Percentiles rank a stretch among this genome's conserved stretches.
Conservation (phyloP, 2,113 vertebrate species). For the Osmerus eperlanus region DNA sequence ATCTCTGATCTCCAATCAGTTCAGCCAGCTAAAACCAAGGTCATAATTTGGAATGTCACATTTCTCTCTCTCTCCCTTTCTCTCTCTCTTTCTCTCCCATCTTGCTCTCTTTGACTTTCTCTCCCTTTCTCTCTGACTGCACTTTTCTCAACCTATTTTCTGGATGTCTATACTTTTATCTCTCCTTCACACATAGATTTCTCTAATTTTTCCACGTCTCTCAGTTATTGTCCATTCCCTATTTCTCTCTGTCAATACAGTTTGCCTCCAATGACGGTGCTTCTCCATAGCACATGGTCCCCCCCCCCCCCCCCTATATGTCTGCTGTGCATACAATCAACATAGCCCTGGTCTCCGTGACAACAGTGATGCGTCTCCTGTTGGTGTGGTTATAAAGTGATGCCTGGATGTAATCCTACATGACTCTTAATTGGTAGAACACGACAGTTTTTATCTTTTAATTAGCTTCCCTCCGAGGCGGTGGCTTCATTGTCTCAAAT, state of each 20-base stretch:
- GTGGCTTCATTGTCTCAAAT: conserved; percentile 1
- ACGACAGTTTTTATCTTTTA: not conserved
- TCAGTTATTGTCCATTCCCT: not conserved
- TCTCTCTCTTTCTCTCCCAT: conserved; percentile 18
- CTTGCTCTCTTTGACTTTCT: not conserved
- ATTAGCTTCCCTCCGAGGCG: not conserved
- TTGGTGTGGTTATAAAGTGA: not conserved
- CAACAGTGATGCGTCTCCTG: not conserved
- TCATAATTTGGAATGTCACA: conserved; percentile 48
- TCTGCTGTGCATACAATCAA: too few relatives aligned
- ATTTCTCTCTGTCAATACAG: not conserved
- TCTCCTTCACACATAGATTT: conserved; percentile 15
- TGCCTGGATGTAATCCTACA: not conserved
- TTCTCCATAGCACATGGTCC: too few relatives aligned
- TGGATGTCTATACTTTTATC: not conserved
- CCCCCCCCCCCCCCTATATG: not conserved
- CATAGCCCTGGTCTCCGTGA: not conserved
- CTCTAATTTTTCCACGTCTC: not conserved
- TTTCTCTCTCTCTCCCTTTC: conserved; percentile 26
- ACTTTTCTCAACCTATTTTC: not conserved
- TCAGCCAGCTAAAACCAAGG: conserved; percentile 55
- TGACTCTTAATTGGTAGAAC: conserved; percentile 2
- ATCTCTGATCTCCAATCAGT: conserved; percentile 65
- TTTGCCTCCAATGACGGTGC: not conserved
- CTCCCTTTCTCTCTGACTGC: not conserved